Evolutionary conservation across 2,888 invertebrate species (phyloP), one percentile per base, ranked within the genome.

Genomic region (Archips xylosteana): DNA sequence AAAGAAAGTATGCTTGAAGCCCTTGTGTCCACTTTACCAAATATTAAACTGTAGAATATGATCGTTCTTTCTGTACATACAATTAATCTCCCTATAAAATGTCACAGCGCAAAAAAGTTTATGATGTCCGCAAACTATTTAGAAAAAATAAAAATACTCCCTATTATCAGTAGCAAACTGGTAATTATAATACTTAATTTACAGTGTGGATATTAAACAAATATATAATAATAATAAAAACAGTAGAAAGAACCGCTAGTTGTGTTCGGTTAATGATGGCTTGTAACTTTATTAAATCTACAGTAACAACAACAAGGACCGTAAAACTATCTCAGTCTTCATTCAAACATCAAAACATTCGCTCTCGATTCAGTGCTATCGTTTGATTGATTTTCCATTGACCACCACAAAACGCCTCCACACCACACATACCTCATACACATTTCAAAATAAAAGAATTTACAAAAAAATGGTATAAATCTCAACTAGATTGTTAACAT

Each of bases 321-420:
- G 85, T 90, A 89, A 86, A 89, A 83, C 82, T 87, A 86, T 79
- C 79, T 93, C 93, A 94, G 92, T 93, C 93, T 93, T 93, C 92
- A 90, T 87, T 85, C 90, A 90, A 89, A 87, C 89, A 83, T 83
- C 78, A 77, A 82, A 81, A 81, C 84, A 85, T 80, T 82, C 84
- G 82, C 75, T 69, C 77, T 76, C 75, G 74, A 74, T 74, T 74
- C 71, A 59, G 65, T 65, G 74, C 70, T 47, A 54, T 74, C 63
- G 62, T 63, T 63, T 13, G 9, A 57, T 67, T 67, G 57, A 75
- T 70, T 71, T 61, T 59, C 34, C 62, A 57, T 66, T 57, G 65
- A 36, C 34, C 45, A 62, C 61, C 71, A 71, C 71, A 74, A 39
- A 42, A 70, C 67, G 23, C 64, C 59, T 32, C 13, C 23, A 57